A percentile compares a stretch with the other conserved stretches of the same genome.
Conservation (phyloP, 2,888 invertebrate species). For the Scaptomyza caliginosa region DNA sequence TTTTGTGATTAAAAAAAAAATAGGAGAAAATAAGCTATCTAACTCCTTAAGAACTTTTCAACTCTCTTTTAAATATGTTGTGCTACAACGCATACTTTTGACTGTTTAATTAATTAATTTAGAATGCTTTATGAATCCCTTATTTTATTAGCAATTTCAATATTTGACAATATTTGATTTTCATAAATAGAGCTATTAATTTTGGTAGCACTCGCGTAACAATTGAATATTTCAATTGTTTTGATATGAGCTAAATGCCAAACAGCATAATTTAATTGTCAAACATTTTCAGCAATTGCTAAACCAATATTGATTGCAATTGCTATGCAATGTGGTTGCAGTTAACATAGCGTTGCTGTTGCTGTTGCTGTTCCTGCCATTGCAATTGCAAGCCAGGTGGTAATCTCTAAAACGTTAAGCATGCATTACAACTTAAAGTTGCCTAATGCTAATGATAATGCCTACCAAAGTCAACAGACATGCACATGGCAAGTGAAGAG, state of each 20-base stretch:
- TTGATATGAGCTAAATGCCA: conserved; percentile 15
- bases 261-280: conserved; percentile 52
- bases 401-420: conserved; percentile 13
- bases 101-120: no score
- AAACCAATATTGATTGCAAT: conserved; percentile 50
- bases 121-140: no score
- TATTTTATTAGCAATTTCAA: neutral
- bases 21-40: no score
- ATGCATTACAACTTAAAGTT: conserved; percentile 64
- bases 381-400: conserved; percentile 6
- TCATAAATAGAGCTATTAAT: conserved; percentile 36
- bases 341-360: neutral
- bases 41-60: no score
- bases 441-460: conserved; percentile 76
- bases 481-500: no score
- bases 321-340: neutral
- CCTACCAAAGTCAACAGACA: conserved; percentile 72
- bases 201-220: conserved; percentile 1
- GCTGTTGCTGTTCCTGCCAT: neutral
- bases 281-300: conserved; percentile 57
- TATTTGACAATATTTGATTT: neutral
- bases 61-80: no score
- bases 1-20: no score
- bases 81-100: no score
- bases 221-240: conserved; percentile 9